Evolutionary conservation across 2,797 vertebrate species (phyloP).

Genomic region (Carcharodon carcharias): DNA sequence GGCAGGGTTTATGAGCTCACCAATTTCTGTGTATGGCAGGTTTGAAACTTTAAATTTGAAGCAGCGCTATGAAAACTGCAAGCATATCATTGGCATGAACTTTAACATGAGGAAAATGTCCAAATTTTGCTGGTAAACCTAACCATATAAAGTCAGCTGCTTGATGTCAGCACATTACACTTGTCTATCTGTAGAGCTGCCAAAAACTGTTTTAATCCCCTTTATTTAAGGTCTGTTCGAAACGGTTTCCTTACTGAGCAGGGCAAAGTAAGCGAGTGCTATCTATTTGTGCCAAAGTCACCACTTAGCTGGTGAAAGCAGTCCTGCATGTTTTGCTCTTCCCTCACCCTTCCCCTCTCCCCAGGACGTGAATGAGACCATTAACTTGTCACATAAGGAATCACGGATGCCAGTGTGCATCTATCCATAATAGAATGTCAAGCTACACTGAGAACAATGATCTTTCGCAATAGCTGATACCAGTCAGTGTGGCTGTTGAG

Average conservation of each 20-base stretch:
- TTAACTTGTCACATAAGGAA: neutral
- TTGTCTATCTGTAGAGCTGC: neutral
- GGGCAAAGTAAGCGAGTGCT: neutral
- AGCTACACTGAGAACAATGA: neutral
- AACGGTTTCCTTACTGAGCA: neutral
- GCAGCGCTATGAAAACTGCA: neutral
- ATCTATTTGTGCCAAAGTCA: neutral
- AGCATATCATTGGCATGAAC: neutral
- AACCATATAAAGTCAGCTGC: neutral
- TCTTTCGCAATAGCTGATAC: neutral
- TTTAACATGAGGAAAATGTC: neutral
- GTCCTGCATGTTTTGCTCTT: neutral
- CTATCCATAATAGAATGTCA: neutral
- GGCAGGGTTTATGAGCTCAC: neutral
- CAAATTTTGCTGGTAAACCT: neutral
- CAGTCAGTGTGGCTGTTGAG: too few relatives aligned
- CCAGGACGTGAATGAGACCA: neutral
- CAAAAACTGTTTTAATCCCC: neutral
- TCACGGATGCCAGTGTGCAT: neutral
- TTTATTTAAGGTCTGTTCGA: neutral
- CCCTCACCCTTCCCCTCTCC: neutral
- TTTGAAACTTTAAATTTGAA: neutral
- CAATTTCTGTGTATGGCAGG: neutral
- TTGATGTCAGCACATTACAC: neutral
- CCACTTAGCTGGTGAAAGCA: neutral